Conservation (phyloP, 2,888 invertebrate genomes). For the Rhabditoides inermis region DNA sequence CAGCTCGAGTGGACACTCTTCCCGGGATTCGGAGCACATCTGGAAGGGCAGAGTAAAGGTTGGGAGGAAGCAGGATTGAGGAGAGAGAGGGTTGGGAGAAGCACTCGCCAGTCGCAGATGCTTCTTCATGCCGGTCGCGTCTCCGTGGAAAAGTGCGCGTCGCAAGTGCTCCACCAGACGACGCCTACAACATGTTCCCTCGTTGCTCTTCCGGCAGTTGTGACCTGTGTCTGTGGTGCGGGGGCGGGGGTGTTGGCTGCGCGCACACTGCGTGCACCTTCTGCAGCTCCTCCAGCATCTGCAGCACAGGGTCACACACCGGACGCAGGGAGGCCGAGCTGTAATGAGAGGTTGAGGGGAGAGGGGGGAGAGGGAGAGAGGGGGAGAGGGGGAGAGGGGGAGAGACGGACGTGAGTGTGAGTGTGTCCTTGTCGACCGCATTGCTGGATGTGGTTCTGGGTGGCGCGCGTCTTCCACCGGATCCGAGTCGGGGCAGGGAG, state of each 20-base stretch:
- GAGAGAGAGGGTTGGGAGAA: not conserved
- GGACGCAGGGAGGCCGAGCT: conserved; percentile 27
- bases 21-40: conserved; percentile 20
- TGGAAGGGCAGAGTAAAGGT: conserved; percentile 3
- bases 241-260: not conserved
- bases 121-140: conserved; percentile 23
- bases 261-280: conserved; percentile 14
- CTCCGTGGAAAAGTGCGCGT: conserved; percentile 18
- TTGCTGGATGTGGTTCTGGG: conserved; percentile 12
- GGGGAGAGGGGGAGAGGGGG: too few relatives aligned
- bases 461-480: conserved; percentile 12
- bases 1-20: conserved; percentile 30
- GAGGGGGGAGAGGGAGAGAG: too few relatives aligned
- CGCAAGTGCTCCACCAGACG: conserved; percentile 32
- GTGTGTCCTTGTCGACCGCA: too few relatives aligned
- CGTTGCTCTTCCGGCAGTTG: conserved; percentile 11
- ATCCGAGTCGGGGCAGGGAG: conserved; percentile 4
- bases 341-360: too few relatives aligned
- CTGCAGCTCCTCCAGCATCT: conserved; percentile 31
- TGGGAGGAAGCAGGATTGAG: too few relatives aligned
- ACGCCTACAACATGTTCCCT: too few relatives aligned
- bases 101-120: conserved; percentile 11
- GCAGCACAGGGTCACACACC: conserved; percentile 31
- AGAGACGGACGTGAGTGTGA: too few relatives aligned
- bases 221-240: conserved; percentile 4